These are phyloP conservation scores for Arctia plantaginis DNA, from an alignment of 2,888 invertebrate genomes.

Conservation along the genomic window DNA sequence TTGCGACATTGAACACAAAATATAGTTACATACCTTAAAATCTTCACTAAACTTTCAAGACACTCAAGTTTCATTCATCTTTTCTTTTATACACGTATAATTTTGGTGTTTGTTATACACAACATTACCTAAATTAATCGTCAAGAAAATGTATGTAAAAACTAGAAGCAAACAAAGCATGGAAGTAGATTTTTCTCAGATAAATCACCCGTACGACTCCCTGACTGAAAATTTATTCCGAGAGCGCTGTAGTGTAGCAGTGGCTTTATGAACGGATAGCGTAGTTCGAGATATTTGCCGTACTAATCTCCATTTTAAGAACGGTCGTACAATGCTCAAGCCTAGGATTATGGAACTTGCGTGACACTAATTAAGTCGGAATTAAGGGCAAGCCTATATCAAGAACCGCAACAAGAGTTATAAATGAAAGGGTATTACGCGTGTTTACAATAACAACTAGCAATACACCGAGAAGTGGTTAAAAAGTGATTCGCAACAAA, in stretches of 20 bases:
- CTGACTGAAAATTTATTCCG: conserved; percentile 47
- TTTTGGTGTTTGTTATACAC: conserved; percentile 2
- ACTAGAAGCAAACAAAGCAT: conserved; percentile 24
- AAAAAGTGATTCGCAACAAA: conserved; percentile 55
- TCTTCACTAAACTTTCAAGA: conserved; percentile 51
- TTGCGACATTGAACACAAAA: conserved; percentile 75
- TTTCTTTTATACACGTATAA: conserved; percentile 15
- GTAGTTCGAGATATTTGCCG: conserved; percentile 84
- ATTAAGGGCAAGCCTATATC: conserved; percentile 85
- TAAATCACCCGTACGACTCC: conserved; percentile 44
- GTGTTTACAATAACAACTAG: conserved; percentile 74
- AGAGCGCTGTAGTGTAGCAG: conserved; percentile 56
- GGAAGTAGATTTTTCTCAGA: conserved; percentile 34
- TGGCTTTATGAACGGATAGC: conserved; percentile 79
- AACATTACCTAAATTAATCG: conserved; percentile 11
- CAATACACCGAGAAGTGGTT: conserved; percentile 56
- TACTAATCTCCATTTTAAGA: conserved; percentile 87
- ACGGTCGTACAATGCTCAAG: conserved; percentile 83
- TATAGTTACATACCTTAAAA: conserved; percentile 72
- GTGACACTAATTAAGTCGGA: conserved; percentile 86
- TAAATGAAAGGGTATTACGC: conserved; percentile 85
- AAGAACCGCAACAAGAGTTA: conserved; percentile 83
- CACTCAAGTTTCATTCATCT: conserved; percentile 21
- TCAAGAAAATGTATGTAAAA: conserved; percentile 17
- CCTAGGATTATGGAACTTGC: conserved; percentile 86